Evolutionary conservation across 2,888 invertebrate species (phyloP), one percentile per base, ranked within the genome.

Genomic region (Agrypnus murinus): DNA sequence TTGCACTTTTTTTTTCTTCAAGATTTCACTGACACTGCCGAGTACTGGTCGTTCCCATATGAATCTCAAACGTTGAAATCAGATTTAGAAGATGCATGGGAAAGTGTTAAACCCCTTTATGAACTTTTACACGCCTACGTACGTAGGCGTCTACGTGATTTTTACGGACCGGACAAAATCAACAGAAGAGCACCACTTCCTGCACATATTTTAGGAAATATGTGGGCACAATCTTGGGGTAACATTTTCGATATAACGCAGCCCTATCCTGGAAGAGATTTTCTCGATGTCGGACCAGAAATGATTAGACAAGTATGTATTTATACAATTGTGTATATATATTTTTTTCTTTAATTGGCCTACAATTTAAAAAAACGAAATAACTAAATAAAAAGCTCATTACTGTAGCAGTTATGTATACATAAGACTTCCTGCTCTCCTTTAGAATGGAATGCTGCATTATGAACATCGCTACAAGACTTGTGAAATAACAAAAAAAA

Each of bases 181-280:
- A 93, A 92, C 75, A 87, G 92, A 0, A 92, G 93, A 43, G 95
- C 95, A 0, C 95, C 95, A 0, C 88, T 96, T 45, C 95, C 96
- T 0, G 94, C 95, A 0, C 95, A 96, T 79, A 89, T 96, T 65
- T 87, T 96, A 4, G 96, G 97, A 0, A 96, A 96, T 81, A 95
- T 96, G 93, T 96, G 95, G 92, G 95, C 90, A 0, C 96, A 96
- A 84, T 92, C 92, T 48, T 96, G 96, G 96, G 88, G 90, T 0
- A 94, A 95, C 73, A 92, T 95, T 15, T 88, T 94, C 70, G 95
- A 95, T 71, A 86, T 93, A 45, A 92, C 95, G 0, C 90, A 94
- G 74, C 96, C 97, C 0, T 97, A 94, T 85, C 95, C 95, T 0
- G 94, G 95, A 14, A 78, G 81, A 65, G 91, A 90, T 65, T 90